phyloP scores from a whole-genome alignment of 2,113 vertebrate species.

The Podarcis raffonei region DNA sequence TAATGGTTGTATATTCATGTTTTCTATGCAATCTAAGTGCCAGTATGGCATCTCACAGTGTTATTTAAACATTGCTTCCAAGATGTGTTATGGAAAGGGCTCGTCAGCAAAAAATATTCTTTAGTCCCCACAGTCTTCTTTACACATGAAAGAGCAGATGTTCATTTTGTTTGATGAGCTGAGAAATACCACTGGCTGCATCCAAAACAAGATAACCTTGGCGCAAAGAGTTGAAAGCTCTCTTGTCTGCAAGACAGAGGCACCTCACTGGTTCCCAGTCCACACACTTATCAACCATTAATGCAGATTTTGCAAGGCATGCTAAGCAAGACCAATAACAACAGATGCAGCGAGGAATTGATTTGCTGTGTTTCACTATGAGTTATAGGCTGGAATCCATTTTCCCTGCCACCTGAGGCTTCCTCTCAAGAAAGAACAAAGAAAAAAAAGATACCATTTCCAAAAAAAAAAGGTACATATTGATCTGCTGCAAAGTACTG shows the following conservation, averaged over 20 bases:
- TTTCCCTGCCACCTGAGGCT: slow-evolving; percentile 14
- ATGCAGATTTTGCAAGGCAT: slow-evolving; percentile 31
- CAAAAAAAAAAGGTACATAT: not conserved
- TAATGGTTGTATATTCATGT: slow-evolving; percentile 25
- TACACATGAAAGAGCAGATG: slow-evolving; percentile 62
- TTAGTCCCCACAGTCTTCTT: slow-evolving; percentile 45
- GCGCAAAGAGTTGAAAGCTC: slow-evolving; percentile 4
- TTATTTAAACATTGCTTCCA: slow-evolving; percentile 45
- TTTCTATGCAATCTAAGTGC: slow-evolving; percentile 6
- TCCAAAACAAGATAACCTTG: slow-evolving; percentile 41
- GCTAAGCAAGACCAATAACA: slow-evolving; percentile 29
- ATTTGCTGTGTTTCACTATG: slow-evolving; percentile 11
- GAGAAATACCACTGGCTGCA: slow-evolving; percentile 34
- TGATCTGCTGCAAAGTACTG: not conserved
- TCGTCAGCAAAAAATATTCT: slow-evolving; percentile 54
- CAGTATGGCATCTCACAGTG: slow-evolving; percentile 14
- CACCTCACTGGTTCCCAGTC: slow-evolving; percentile 30
- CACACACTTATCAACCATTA: slow-evolving; percentile 21
- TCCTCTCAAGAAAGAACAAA: not conserved
- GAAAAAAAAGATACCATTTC: too few relatives aligned
- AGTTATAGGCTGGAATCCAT: slow-evolving; percentile 5
- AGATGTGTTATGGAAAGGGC: slow-evolving; percentile 15
- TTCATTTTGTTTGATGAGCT: slow-evolving; percentile 59
- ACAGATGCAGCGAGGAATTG: slow-evolving; percentile 12
- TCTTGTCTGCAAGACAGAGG: not conserved